A percentile compares a stretch with the other conserved stretches of the same genome.
Conservation (phyloP, 2,888 invertebrate genomes). For the Penaeus monodon region DNA sequence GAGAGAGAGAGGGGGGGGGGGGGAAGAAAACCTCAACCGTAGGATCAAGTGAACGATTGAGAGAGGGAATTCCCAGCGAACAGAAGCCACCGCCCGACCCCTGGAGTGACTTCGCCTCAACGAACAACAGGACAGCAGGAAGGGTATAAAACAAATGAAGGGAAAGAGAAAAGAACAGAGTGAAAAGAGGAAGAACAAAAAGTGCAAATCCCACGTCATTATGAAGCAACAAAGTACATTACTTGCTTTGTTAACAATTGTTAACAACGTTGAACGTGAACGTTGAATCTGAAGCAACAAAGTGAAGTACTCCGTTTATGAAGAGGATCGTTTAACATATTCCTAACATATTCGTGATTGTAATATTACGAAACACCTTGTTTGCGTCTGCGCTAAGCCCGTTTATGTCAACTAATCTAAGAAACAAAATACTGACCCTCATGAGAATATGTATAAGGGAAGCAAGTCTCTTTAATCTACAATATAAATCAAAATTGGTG, state of each 20-base stretch:
- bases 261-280: too few species aligned
- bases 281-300: too few species aligned
- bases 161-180: too few species aligned
- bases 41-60: background rate
- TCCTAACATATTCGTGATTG: too few species aligned
- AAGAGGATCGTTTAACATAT: too few species aligned
- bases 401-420: background rate
- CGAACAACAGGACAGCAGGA: too few species aligned
- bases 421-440: background rate
- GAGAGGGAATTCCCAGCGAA: background rate
- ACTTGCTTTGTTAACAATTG: too few species aligned
- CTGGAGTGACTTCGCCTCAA: background rate
- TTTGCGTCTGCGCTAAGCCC: background rate
- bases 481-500: constrained; percentile 48
- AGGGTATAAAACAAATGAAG: too few species aligned
- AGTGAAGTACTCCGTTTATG: too few species aligned
- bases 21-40: background rate
- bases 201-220: too few species aligned
- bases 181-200: too few species aligned
- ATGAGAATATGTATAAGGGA: background rate
- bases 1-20: background rate
- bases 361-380: background rate
- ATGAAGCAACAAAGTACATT: too few species aligned
- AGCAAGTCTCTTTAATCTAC: constrained; percentile 8
- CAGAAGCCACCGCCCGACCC: background rate